Evolutionary conservation across 1,140 invertebrate species (phyloP).

Genomic region (Camponotus floridanus): DNA sequence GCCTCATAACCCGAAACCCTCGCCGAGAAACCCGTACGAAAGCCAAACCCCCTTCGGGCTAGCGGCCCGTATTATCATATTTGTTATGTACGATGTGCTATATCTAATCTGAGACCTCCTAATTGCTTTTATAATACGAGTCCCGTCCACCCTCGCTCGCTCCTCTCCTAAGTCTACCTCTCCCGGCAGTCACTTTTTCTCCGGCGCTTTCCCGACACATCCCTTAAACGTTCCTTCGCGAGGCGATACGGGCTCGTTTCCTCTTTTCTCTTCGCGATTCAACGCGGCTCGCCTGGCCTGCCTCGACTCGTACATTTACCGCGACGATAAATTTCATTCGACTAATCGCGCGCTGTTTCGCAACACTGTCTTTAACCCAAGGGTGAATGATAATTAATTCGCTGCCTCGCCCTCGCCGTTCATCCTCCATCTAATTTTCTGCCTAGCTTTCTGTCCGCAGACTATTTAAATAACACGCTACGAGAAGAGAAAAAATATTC

Average conservation of each 20-base stretch:
- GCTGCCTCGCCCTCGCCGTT: constrained; percentile 39
- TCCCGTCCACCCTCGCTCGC: constrained; percentile 37
- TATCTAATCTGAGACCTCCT: constrained; percentile 84
- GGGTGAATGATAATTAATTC: constrained; percentile 71
- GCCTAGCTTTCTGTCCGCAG: neutral
- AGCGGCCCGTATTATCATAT: constrained; percentile 84
- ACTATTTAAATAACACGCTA: neutral
- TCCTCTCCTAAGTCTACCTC: constrained; percentile 3
- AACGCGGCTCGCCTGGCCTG: constrained; percentile 7
- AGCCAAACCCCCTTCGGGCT: constrained; percentile 82
- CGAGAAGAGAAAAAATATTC: neutral
- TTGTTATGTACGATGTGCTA: constrained; percentile 86
- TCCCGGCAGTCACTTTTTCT: constrained; percentile 34
- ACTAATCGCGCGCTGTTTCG: constrained; percentile 63
- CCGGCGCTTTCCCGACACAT: constrained; percentile 64
- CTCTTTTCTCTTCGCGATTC: constrained; percentile 44
- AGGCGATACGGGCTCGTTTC: constrained; percentile 41
- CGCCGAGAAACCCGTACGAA: constrained; percentile 58
- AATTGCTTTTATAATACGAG: constrained; percentile 86
- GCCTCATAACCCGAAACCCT: constrained; percentile 77
- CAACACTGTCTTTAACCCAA: constrained; percentile 52
- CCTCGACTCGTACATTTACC: constrained; percentile 51
- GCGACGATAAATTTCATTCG: constrained; percentile 70
- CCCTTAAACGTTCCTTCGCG: constrained; percentile 68
- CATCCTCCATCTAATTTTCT: constrained; percentile 46